Evolutionary conservation across 2,888 invertebrate genomes (phyloP), one percentile per base, ranked within the genome.

Genomic region (Branchipolynoe longqiensis): DNA sequence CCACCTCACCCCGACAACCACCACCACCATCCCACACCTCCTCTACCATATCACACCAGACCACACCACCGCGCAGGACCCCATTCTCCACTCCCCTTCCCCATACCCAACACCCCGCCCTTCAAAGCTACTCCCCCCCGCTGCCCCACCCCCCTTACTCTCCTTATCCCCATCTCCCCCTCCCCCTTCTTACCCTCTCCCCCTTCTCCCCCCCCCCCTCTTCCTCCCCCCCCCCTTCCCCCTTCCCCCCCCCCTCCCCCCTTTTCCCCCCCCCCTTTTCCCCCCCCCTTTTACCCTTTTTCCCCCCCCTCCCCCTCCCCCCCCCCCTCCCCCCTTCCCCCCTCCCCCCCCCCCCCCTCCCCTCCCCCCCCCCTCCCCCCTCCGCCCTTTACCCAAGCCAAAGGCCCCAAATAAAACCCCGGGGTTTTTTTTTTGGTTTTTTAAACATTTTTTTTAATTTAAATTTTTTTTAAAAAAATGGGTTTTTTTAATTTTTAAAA

Each of bases 311-410:
- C 12, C 56, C 78, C 38, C 3, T 28, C 64, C 18, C 31, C 31
- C 38, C 36, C 38, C 73, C 28, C 38, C 73, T 73, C 38, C 54
- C 12, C n/a, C n/a, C n/a, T n/a, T n/a, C n/a, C 18, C 25, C 25
- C 18, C 31, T 3, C 25, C 62, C 62, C 62, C 62, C 31, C 62
- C 25, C 31, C 62, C n/a, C 74, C 22, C 25, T 36, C 38, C 14
- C 22, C 41, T 74, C 38, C 33, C 36, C 74, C 74, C 74, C 74
- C 28, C 28, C 69, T 36, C 69, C 28, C 69, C 6, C 6, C 36
- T 22, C 78, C 54, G 22, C 81, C 54, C 28, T n/a, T 74, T 28
- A 18, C 56, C 56, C 31, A 14, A 62, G 62, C 62, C 28, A 31
- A n/a, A n/a, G n/a, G n/a, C n/a, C n/a, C n/a, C n/a, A n/a, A n/a